Evolutionary conservation across 2,888 invertebrate genomes (phyloP).

Genomic region (Agrochola lychnidis): DNA sequence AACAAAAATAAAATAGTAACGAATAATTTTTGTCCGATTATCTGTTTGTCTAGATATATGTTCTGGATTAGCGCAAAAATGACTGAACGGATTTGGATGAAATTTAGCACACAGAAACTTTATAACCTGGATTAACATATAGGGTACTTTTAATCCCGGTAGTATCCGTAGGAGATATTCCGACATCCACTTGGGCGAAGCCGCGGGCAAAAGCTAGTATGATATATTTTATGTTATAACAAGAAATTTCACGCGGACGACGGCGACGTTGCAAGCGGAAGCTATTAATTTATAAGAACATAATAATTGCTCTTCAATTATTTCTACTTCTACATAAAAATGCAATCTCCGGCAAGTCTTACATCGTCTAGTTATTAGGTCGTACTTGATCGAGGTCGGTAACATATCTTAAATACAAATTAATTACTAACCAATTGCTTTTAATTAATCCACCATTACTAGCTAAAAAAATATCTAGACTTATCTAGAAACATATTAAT

Average conservation of each 20-base stretch:
- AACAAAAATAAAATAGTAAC: neutral
- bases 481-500: neutral
- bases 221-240: neutral
- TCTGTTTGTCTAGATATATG: neutral
- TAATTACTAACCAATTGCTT: constrained; percentile 26
- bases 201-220: too few relatives aligned
- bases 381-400: constrained; percentile 2
- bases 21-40: neutral
- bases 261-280: too few relatives aligned
- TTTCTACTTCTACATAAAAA: neutral
- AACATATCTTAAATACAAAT: constrained; percentile 11
- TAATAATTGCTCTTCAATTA: neutral
- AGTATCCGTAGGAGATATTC: too few relatives aligned
- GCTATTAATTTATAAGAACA: neutral
- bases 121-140: neutral
- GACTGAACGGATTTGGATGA: neutral
- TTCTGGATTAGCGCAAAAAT: neutral
- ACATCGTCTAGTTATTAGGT: constrained; percentile 16
- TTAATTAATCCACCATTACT: constrained; percentile 10
- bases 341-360: neutral
- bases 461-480: neutral
- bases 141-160: neutral
- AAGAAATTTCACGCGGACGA: neutral
- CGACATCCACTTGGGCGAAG: too few relatives aligned
- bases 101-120: neutral